Conservation (phyloP, 1,140 invertebrate genomes). For the Oscheius sp. region DNA sequence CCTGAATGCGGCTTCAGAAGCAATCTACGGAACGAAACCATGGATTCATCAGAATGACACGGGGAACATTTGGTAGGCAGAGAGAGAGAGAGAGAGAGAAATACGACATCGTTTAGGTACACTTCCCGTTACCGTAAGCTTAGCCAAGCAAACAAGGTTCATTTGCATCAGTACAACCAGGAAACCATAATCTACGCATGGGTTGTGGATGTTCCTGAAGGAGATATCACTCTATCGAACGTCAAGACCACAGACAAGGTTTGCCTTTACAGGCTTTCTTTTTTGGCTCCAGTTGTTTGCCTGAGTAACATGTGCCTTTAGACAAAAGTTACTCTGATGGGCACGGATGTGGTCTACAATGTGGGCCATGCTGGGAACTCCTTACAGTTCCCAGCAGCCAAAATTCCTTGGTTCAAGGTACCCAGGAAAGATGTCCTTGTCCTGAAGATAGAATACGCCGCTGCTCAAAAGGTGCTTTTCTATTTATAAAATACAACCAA, state of each 20-base stretch:
- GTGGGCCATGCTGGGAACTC: background rate
- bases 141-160: conserved; percentile 6
- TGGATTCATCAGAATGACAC: conserved; percentile 58
- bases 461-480: too few relatives aligned
- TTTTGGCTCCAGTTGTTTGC: background rate
- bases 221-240: conserved; percentile 11
- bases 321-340: conserved; percentile 45
- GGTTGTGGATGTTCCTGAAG: conserved; percentile 42
- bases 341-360: conserved; percentile 30
- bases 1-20: background rate
- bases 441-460: conserved; percentile 54
- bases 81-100: background rate
- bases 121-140: conserved; percentile 34
- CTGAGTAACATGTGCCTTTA: conserved; percentile 37
- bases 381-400: conserved; percentile 34
- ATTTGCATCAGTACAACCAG: conserved; percentile 37
- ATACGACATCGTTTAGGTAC: conserved; percentile 37
- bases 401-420: conserved; percentile 33
- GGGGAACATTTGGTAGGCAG: conserved; percentile 48
- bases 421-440: conserved; percentile 45
- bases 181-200: conserved; percentile 53
- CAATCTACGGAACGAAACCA: conserved; percentile 76
- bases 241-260: conserved; percentile 30
- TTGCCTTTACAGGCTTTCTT: background rate
- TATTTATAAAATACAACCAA: too few relatives aligned